phyloP scores from a whole-genome alignment of 1,140 invertebrate genomes.

The Apis cerana region DNA sequence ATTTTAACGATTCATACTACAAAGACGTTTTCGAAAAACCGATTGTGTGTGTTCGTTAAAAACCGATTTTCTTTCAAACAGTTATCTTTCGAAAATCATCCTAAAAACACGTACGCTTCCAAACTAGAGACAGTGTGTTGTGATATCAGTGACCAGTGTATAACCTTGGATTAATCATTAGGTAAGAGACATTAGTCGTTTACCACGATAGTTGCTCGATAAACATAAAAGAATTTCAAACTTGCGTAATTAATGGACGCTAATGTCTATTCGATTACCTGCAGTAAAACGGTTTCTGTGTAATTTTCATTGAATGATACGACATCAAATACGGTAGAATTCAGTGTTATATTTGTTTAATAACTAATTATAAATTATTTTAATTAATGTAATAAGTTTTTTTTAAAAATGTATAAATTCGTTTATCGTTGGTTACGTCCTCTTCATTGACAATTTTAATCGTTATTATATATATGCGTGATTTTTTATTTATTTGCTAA shows the following conservation, averaged over 20 bases:
- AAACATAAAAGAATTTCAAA: background rate
- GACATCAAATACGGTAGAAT: background rate
- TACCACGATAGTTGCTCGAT: background rate
- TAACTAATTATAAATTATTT: background rate
- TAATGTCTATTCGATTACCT: background rate
- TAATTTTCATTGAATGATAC: no score
- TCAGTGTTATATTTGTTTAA: background rate
- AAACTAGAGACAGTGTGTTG: conserved; percentile 50
- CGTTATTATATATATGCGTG: background rate
- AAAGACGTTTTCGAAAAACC: background rate
- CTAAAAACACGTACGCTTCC: background rate
- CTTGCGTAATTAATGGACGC: background rate
- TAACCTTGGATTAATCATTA: conserved; percentile 60
- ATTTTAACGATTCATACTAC: conserved; percentile 22
- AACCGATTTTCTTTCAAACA: background rate
- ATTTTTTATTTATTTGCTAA: background rate
- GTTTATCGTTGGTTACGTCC: background rate
- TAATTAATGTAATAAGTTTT: background rate
- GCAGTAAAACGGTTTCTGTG: no score
- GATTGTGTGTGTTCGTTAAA: background rate
- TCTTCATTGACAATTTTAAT: background rate
- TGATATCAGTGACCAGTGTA: conserved; percentile 52
- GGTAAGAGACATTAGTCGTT: conserved; percentile 42
- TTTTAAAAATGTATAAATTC: background rate
- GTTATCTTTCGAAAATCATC: background rate